These are phyloP conservation scores for Cephus nigrinus DNA, from an alignment of 2,888 invertebrate species.

Conservation along the genomic window DNA sequence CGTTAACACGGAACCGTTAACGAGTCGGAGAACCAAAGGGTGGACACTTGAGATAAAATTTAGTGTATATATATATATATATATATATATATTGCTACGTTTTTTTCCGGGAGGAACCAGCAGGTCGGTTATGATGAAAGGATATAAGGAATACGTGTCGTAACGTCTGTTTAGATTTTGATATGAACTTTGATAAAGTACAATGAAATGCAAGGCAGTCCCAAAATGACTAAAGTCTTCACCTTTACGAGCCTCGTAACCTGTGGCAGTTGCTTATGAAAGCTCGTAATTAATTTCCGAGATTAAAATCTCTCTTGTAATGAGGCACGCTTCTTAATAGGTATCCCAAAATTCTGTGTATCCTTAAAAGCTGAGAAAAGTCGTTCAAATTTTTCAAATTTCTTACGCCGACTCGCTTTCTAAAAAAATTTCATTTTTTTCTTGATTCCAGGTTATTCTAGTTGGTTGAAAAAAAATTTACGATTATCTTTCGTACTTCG, in stretches of 20 bases:
- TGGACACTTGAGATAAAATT: constrained; percentile 5
- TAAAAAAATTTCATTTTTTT: neutral
- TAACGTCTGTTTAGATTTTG: neutral
- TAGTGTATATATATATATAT: neutral
- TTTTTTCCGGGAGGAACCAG: neutral
- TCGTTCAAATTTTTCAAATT: neutral
- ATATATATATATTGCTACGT: neutral
- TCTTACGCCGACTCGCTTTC: neutral
- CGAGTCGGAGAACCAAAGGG: constrained; percentile 43
- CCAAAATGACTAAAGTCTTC: neutral
- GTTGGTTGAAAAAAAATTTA: neutral
- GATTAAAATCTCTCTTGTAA: neutral
- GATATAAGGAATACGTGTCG: neutral
- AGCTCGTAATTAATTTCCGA: constrained; percentile 5
- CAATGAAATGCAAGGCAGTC: neutral
- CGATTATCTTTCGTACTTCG: neutral
- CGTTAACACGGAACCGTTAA: constrained; percentile 50
- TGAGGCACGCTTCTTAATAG: constrained; percentile 1
- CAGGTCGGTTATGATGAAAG: neutral
- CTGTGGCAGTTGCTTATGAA: constrained; percentile 3
- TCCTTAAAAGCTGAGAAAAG: neutral
- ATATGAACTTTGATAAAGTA: neutral
- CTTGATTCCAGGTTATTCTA: neutral
- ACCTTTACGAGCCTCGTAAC: constrained; percentile 1
- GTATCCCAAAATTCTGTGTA: neutral